These are phyloP conservation scores for Amphimallon solstitiale DNA, from an alignment of 2,888 invertebrate genomes.

Conservation along the genomic window DNA sequence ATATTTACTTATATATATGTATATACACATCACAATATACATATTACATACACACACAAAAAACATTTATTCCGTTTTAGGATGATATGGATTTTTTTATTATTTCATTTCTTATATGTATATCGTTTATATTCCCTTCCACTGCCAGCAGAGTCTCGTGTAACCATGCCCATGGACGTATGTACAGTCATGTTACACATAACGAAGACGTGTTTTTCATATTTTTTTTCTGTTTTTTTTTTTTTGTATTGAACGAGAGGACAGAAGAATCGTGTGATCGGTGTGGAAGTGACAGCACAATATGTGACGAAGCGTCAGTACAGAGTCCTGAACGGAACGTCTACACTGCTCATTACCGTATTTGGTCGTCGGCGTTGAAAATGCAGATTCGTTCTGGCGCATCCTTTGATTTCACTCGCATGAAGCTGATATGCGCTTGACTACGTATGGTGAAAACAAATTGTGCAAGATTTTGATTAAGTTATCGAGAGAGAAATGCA, in stretches of 20 bases:
- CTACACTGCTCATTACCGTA: slow-evolving; percentile 5
- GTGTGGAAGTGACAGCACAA: slow-evolving; percentile 55
- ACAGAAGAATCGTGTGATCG: slow-evolving; percentile 41
- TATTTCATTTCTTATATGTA: no score
- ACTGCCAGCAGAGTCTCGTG: neutral
- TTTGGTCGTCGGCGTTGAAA: slow-evolving; percentile 4
- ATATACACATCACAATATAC: no score
- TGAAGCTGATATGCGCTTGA: neutral
- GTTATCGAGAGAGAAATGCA: neutral
- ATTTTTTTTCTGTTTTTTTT: no score
- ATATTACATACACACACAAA: no score
- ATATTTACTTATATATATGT: no score
- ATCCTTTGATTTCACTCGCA: neutral
- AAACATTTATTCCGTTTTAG: neutral
- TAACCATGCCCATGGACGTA: neutral
- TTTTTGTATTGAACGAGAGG: no score
- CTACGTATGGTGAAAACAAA: slow-evolving; percentile 1
- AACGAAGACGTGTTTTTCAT: slow-evolving; percentile 13
- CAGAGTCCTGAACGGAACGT: neutral
- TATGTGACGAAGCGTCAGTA: slow-evolving; percentile 36
- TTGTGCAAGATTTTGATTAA: neutral
- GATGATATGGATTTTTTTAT: neutral
- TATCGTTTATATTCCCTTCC: no score
- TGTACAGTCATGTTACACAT: neutral
- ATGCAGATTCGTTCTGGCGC: slow-evolving; percentile 19